Evolutionary conservation across 2,113 vertebrate species (phyloP).

Genomic region (Cariama cristata): DNA sequence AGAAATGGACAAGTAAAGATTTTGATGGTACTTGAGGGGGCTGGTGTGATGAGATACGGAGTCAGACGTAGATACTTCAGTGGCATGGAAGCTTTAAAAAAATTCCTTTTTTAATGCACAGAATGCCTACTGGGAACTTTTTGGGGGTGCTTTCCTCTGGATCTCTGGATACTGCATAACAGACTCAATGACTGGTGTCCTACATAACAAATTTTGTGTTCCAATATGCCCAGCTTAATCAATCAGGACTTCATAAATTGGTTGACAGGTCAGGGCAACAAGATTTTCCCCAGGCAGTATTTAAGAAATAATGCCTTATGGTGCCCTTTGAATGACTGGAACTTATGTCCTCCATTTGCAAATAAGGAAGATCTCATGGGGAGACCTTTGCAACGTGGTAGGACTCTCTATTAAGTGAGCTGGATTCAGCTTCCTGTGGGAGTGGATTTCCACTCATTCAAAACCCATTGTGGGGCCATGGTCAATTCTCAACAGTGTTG

Average conservation of each 20-base stretch:
- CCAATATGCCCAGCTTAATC: not conserved
- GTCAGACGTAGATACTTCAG: not conserved
- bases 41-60: not conserved
- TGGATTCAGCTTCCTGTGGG: not conserved
- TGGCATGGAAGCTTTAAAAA: not conserved
- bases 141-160: not conserved
- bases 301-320: not conserved
- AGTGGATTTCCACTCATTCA: not conserved
- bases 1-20: not conserved
- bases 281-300: not conserved
- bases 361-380: not conserved
- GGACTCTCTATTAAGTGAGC: not conserved
- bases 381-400: not conserved
- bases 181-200: not conserved
- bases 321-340: not conserved
- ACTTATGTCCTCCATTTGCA: not conserved
- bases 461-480: not conserved
- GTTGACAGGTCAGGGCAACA: not conserved
- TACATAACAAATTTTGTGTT: not conserved
- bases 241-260: not conserved
- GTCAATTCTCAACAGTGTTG: not conserved
- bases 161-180: not conserved
- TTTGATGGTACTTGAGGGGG: not conserved
- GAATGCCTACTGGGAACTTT: accelerated
- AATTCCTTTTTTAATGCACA: not conserved